These are phyloP conservation scores for Phallusia fumigata DNA, from an alignment of 23 tunicate species.

Conservation along the genomic window DNA sequence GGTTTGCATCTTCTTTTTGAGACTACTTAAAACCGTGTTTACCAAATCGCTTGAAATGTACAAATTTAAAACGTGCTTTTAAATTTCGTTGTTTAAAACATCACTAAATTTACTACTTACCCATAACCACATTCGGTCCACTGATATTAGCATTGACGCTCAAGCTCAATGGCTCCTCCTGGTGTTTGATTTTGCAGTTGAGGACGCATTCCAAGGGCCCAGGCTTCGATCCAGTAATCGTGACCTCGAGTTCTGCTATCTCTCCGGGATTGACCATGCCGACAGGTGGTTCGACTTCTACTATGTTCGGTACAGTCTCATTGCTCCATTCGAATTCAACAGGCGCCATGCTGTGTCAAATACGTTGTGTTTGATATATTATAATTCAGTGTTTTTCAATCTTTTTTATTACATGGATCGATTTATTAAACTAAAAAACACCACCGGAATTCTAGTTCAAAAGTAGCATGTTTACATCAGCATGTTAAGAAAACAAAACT, in stretches of 20 bases:
- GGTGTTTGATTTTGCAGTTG: conserved; percentile 62
- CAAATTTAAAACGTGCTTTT: too few species aligned
- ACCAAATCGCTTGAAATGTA: conserved; percentile 42
- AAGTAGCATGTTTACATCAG: too few species aligned
- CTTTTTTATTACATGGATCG: too few species aligned
- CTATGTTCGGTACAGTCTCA: conserved; percentile 58
- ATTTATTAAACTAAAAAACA: too few species aligned
- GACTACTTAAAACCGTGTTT: too few species aligned
- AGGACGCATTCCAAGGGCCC: conserved; percentile 62
- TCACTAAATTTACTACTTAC: conserved; percentile 38
- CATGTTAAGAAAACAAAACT: too few species aligned
- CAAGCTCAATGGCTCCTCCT: conserved; percentile 51
- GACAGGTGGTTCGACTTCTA: conserved; percentile 84
- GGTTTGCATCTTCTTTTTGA: too few species aligned
- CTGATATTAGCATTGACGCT: conserved; percentile 44
- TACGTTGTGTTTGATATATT: too few species aligned
- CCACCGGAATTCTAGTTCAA: too few species aligned
- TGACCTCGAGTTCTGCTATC: conserved; percentile 72
- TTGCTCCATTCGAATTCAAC: conserved; percentile 66
- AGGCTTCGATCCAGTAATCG: conserved; percentile 53
- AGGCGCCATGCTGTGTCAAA: conserved; percentile 84
- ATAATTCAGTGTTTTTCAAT: too few species aligned
- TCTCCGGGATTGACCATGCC: conserved; percentile 85
- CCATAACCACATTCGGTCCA: conserved; percentile 78
- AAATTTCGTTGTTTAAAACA: not conserved